Evolutionary conservation across 2,888 invertebrate species (phyloP), one percentile per base, ranked within the genome.

Genomic region (Gari tellinella): DNA sequence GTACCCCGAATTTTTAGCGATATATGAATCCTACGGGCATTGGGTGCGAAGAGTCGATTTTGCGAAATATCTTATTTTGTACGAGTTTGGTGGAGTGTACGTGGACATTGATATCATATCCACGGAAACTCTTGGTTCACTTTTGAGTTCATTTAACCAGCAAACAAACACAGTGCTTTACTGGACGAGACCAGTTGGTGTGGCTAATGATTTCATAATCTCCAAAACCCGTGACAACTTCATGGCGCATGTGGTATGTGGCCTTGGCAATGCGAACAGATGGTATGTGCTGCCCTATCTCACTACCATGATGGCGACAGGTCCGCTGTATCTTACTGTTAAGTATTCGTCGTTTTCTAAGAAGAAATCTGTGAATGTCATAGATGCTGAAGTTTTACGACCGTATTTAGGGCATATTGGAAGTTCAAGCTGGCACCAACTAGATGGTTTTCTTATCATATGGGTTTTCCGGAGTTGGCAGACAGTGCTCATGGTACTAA

Each of bases 201-300:
- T 72, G 3, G 52, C 70, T 5, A 70, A 66, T 38, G 76, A 76
- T 45, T 76, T 76, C 49, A 63, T 76, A 43, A 67, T 76, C 15
- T 19, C 76, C 15, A 76, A 72, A 57, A 46, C 66, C 2, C 53
- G 53, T 37, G 63, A 76, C 51, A 63, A 60, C 1, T 76, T 72
- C 38, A 46, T 70, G 37, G 38, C 43, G n/a, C 43, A 64, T 19
- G 64, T 76, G 8, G 7, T 76, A 2, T 63, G 72, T 51, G 72
- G 70, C 1, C 49, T 76, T 1, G 45, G 31, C 3, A 37, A 45
- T 7, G 63, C 72, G 0, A 58, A 76, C 23, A 70, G n/a, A n/a
- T n/a, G n/a, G n/a, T n/a, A n/a, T n/a, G n/a, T n/a, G n/a, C n/a
- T n/a, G n/a, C n/a, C n/a, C 3, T 76, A 62, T 46, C 5, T 72